A percentile compares a stretch with the other conserved stretches of the same genome.
These are phyloP conservation scores for Gonatopus flavifemur DNA, from an alignment of 1,140 invertebrate species.

Conservation along the genomic window DNA sequence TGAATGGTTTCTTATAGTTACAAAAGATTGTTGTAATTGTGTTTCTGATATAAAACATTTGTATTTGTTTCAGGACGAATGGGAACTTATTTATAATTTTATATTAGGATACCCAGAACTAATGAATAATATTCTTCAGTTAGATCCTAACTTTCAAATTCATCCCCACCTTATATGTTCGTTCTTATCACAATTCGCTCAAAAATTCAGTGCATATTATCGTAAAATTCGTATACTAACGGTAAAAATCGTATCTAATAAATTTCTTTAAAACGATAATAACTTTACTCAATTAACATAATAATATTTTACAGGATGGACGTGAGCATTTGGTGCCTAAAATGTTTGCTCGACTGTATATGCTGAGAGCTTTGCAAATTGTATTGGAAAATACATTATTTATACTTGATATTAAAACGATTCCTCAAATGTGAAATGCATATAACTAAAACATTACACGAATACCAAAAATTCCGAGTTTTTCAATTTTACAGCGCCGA, in stretches of 20 bases:
- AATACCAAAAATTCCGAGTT: constrained; percentile 2
- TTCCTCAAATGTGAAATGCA: constrained; percentile 63
- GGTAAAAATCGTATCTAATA: constrained; percentile 50
- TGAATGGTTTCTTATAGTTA: too few relatives aligned
- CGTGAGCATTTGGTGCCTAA: constrained; percentile 65
- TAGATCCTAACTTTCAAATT: constrained; percentile 54
- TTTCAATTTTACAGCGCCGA: background rate
- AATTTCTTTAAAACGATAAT: constrained; percentile 7
- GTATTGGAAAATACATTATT: constrained; percentile 64
- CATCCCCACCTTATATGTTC: constrained; percentile 65
- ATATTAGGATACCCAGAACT: constrained; percentile 65
- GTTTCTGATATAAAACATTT: background rate
- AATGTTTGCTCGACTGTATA: constrained; percentile 67
- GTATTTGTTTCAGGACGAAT: constrained; percentile 66
- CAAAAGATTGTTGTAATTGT: too few relatives aligned
- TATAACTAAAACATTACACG: background rate
- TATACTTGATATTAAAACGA: constrained; percentile 66
- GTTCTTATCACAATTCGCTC: constrained; percentile 65
- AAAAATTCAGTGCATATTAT: constrained; percentile 72
- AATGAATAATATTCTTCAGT: constrained; percentile 58
- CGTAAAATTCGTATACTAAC: constrained; percentile 66
- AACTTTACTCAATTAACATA: constrained; percentile 21
- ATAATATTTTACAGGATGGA: constrained; percentile 57
- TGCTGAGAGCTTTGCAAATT: constrained; percentile 65
- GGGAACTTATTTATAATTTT: constrained; percentile 69